Base-by-base conservation (phyloP, 2,797 vertebrate species). In the Tragopan temminckii region DNA sequence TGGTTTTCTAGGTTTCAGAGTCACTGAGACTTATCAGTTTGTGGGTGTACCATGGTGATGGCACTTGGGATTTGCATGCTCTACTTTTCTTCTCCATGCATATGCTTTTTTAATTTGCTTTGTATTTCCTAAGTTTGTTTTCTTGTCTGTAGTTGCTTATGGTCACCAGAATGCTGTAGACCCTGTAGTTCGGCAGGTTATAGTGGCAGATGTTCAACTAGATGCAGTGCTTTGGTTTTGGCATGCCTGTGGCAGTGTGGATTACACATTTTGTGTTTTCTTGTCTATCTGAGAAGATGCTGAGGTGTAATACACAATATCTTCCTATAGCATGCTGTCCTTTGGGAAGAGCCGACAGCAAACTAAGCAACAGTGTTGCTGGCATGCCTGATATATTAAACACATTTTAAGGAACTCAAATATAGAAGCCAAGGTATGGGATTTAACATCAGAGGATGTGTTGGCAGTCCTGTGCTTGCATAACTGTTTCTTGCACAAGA, bases 11-110 rank as follows among this genome's bases (percentile, higher is more conserved):
- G 50, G 6, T 74, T 87, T 75, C 55, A 19, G 14, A 42, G 8
- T 40, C 52, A 12, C 25, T 11, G 66, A 72, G 87, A 55, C 58
- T 62, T 25, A 2, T 31, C 27, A 40, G 20, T 77, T 31, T 1
- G 67, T 55, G 18, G 46, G 71, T 45, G 48, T 67, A 43, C 59
- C n/a, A 59, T 82, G 86, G 75, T 62, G 80, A 15, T 80, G 63
- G 71, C 38, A 16, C 67, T 40, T 55, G 83, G 89, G 84, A 42
- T 83, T 78, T 95, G 94, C 95, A 94, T 89, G 96, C 75, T 94
- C 83, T 45, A 29, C 81, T 95, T 92, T 58, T 74, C 88, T 93
- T 85, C 77, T 94, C 88, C 62, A 8, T 66, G 43, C 83, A 79
- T 76, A 27, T 50, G 61, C 79, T 63, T 59, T 43, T 59, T 75